Base-by-base conservation (phyloP, 2,797 vertebrate genomes). In the Scarus forsteni region DNA sequence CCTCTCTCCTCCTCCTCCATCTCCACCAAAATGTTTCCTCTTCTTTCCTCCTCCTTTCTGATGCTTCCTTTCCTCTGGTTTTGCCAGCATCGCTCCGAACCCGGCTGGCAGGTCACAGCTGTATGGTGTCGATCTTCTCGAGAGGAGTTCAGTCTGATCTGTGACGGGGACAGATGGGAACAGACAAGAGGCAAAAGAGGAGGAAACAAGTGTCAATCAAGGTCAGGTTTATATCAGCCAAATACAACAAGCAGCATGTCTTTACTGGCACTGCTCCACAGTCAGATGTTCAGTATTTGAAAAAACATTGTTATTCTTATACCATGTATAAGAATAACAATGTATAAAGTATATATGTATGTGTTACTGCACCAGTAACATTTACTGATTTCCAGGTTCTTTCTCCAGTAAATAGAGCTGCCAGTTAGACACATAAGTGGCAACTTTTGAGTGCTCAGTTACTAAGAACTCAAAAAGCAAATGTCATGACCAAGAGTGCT, bases 11-110 rank as follows among this genome's bases (percentile, higher is more conserved):
- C 43, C 81, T 58, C 48, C 38, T 38, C 56, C 66, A 53, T 70
- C 58, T 45, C 56, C 77, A 8, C 3, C 57, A 0, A 62, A n/a
- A 8, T 67, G 62, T 46, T 46, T 70, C 34, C 84, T 80, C 77
- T 92, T 91, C 51, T 71, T 83, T 12, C 12, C 75, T 48, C 49
- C 71, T 0, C 68, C 81, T 68, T 77, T 88, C 60, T 27, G 60
- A 6, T n/a, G 59, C 36, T 71, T 85, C 44, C 57, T 79, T 16
- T 70, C 75, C 12, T 82, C 84, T 10, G 59, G 62, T 71, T 91
- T 92, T 16, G 70, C 73, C 70, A 86, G 7, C 91, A 92, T 93
- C 0, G 43, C 60, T 15, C 18, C 0, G 38, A 45, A 53, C 13
- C 52, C 3, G 14, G 5, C 6, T n/a, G 0, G 3, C 42, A 60